Evolutionary conservation across 2,113 vertebrate genomes (phyloP), one percentile per base, ranked within the genome.

Genomic region (Amia ocellicauda): DNA sequence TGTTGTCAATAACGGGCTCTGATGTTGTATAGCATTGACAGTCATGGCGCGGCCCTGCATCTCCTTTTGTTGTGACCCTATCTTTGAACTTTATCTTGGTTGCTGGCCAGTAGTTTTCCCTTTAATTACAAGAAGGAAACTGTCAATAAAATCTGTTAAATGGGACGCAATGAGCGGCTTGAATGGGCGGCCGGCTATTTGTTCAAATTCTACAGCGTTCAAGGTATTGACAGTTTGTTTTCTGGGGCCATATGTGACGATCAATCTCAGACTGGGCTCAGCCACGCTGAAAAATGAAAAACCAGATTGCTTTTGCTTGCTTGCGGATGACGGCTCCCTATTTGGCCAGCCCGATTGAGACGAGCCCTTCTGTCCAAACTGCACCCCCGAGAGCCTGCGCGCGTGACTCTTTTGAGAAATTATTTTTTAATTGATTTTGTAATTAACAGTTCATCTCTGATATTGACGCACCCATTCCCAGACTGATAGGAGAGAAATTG

Each of bases 71-170:
- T 90, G 88, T 98, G 97, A 98, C 95, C 95, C 91, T 90, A 88
- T 96, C 94, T 98, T 97, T 99, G 97, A 99, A 99, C 97, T 99
- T 98, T 98, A 96, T 97, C 94, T 98, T 97, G 95, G 95, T 97
- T 87, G 92, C 91, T 69, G 83, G 93, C 95, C 96, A 97, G 93
- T 93, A 93, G 92, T 93, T 97, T 94, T 97, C 94, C 93, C 92
- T 97, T 98, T 98, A 99, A 99, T 99, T 99, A 98, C 97, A 98
- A 97, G 96, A 93, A 94, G 95, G 94, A 93, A 95, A 92, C 93
- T 98, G 97, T 98, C 97, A 94, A 99, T 99, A 98, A 94, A 96
- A 97, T 98, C 94, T 96, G 97, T 98, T 98, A 96, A 99, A 98
- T 93, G 91, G 92, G 91, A 92, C 89, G 90, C 90, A 93, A 84